phyloP scores from a whole-genome alignment of 2,797 vertebrate genomes.

The Erpetoichthys calabaricus region DNA sequence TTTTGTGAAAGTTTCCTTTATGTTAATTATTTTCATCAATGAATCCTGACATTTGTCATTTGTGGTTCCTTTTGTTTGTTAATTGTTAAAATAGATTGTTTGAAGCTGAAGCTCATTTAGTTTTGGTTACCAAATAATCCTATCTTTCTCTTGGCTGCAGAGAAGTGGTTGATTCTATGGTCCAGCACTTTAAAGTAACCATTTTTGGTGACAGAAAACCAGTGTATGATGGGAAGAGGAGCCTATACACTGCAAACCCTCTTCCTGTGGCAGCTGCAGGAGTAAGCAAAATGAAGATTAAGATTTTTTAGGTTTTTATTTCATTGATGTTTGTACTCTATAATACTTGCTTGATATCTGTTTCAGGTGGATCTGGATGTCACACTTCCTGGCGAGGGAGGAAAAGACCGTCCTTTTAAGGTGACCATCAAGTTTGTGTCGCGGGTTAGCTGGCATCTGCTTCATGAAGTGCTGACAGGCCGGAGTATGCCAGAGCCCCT shows the following conservation, averaged over 20 bases:
- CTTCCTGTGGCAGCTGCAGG: conserved; percentile 81
- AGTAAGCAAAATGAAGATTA: conserved; percentile 49
- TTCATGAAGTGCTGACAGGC: conserved; percentile 94
- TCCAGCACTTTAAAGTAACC: conserved; percentile 96
- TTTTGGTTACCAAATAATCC: neutral
- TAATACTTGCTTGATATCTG: neutral
- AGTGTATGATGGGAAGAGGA: conserved; percentile 93
- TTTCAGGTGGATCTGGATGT: conserved; percentile 93
- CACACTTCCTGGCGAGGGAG: conserved; percentile 96
- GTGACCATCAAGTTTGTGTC: conserved; percentile 96
- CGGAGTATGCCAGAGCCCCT: conserved; percentile 88
- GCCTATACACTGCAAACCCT: conserved; percentile 86
- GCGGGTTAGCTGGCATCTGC: conserved; percentile 95
- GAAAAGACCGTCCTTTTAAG: conserved; percentile 95
- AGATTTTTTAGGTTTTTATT: conserved; percentile 1
- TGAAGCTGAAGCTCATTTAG: neutral
- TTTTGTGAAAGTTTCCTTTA: too few species aligned
- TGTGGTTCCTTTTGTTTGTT: neutral
- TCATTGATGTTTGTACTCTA: neutral
- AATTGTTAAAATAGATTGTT: too few species aligned
- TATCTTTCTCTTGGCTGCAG: conserved; percentile 35
- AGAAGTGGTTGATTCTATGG: conserved; percentile 97
- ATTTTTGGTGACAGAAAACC: conserved; percentile 92
- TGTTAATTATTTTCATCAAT: conserved; percentile 7
- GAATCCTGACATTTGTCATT: conserved; percentile 9